Evolutionary conservation across 2,797 vertebrate genomes (phyloP).

Genomic region (Oceanodroma leucorhoa): DNA sequence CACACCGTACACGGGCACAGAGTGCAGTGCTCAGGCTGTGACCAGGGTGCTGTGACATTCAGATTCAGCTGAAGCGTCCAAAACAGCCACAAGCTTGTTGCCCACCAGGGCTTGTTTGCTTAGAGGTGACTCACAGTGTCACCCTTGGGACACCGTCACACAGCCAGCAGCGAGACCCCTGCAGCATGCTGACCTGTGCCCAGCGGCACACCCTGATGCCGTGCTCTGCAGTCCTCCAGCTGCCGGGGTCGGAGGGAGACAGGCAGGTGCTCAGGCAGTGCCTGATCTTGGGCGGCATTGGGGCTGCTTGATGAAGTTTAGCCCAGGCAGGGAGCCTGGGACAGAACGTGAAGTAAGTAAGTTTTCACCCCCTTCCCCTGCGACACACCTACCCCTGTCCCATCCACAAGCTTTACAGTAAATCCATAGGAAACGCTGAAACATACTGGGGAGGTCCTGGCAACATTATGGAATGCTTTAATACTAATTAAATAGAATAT

Average conservation of each 20-base stretch:
- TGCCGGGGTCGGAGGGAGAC: background rate
- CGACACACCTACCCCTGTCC: rapidly evolving
- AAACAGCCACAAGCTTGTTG: background rate
- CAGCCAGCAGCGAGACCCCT: background rate
- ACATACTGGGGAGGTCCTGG: background rate
- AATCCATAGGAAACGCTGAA: background rate
- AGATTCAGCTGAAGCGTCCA: background rate
- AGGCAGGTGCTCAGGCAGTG: background rate
- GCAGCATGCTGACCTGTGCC: background rate
- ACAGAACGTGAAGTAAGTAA: background rate
- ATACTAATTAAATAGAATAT: background rate
- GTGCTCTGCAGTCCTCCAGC: background rate
- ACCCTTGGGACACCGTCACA: background rate
- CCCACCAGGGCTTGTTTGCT: background rate
- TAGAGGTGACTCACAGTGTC: background rate
- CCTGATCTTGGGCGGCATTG: background rate
- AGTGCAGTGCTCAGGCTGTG: rapidly evolving
- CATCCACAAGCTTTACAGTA: background rate
- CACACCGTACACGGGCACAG: background rate
- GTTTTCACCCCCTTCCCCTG: background rate
- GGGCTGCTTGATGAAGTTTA: background rate
- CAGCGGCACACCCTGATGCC: background rate
- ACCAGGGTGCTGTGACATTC: background rate
- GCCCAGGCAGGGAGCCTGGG: background rate
- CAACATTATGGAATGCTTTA: background rate